Percentiles rank a stretch among this genome's conserved stretches.
phyloP scores from a whole-genome alignment of 2,113 vertebrate species.

The Macquaria australasica region DNA sequence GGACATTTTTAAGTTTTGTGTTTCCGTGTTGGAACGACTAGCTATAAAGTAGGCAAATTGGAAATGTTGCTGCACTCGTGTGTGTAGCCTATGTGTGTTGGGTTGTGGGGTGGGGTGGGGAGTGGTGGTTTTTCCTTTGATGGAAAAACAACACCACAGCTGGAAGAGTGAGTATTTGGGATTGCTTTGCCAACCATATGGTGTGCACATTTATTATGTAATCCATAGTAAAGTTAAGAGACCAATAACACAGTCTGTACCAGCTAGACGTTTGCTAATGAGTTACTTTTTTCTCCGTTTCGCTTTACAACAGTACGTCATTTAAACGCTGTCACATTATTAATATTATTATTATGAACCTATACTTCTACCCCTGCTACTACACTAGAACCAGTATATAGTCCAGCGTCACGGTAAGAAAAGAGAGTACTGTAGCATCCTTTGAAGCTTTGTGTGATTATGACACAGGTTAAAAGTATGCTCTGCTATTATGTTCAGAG shows the following conservation, averaged over 20 bases:
- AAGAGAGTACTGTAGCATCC: not conserved
- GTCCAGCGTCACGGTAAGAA: not conserved
- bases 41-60: slow-evolving; percentile 6
- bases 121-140: slow-evolving; percentile 46
- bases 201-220: slow-evolving; percentile 78
- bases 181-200: slow-evolving; percentile 73
- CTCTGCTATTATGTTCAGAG: not conserved
- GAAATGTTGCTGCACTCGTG: not conserved
- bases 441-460: not conserved
- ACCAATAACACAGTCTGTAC: slow-evolving; percentile 51
- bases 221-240: slow-evolving; percentile 72
- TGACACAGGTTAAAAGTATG: not conserved
- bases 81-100: slow-evolving; percentile 11
- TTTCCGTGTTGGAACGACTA: slow-evolving; percentile 18
- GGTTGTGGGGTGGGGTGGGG: slow-evolving; percentile 17
- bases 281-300: slow-evolving; percentile 38
- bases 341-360: not conserved
- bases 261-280: slow-evolving; percentile 57
- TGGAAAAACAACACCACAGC: slow-evolving; percentile 67
- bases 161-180: slow-evolving; percentile 55
- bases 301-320: slow-evolving; percentile 24
- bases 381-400: not conserved
- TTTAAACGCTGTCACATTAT: slow-evolving; percentile 15
- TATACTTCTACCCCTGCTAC: not conserved
- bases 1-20: slow-evolving; percentile 28